These are phyloP conservation scores for Bubo blakistoni DNA, from an alignment of 2,113 vertebrate genomes.

Conservation along the genomic window DNA sequence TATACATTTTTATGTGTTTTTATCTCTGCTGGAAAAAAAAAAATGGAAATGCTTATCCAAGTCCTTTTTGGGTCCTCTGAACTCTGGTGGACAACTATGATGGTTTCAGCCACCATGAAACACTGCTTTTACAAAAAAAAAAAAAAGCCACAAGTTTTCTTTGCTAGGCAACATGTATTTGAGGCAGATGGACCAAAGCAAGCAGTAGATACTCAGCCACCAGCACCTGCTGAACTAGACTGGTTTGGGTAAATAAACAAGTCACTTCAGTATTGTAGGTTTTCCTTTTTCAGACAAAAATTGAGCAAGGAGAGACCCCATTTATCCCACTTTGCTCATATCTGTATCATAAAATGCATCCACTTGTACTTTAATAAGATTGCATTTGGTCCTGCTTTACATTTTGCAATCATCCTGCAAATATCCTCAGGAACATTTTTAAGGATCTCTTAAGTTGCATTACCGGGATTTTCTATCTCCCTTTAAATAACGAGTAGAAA, in stretches of 20 bases:
- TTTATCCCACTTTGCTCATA: accelerated
- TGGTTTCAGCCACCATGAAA: not conserved
- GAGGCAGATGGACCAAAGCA: not conserved
- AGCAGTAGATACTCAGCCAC: not conserved
- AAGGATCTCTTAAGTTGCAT: not conserved
- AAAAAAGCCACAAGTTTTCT: accelerated
- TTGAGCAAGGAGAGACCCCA: accelerated
- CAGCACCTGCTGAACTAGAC: not conserved
- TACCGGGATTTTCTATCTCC: not conserved
- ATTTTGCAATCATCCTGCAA: not conserved
- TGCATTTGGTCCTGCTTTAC: not conserved
- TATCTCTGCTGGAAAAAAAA: no score
- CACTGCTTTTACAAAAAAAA: not conserved
- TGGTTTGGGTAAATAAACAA: not conserved
- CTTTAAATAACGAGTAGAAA: not conserved
- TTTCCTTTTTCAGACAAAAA: not conserved
- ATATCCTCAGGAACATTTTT: not conserved
- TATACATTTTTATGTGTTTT: not conserved
- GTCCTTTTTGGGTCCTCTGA: not conserved
- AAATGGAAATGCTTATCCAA: accelerated
- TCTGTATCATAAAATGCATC: not conserved
- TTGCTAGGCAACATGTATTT: not conserved
- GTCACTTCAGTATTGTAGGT: not conserved
- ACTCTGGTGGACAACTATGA: not conserved
- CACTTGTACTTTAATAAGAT: not conserved